Evolutionary conservation across 2,888 invertebrate genomes (phyloP).

Genomic region (Acholoe squamosa): DNA sequence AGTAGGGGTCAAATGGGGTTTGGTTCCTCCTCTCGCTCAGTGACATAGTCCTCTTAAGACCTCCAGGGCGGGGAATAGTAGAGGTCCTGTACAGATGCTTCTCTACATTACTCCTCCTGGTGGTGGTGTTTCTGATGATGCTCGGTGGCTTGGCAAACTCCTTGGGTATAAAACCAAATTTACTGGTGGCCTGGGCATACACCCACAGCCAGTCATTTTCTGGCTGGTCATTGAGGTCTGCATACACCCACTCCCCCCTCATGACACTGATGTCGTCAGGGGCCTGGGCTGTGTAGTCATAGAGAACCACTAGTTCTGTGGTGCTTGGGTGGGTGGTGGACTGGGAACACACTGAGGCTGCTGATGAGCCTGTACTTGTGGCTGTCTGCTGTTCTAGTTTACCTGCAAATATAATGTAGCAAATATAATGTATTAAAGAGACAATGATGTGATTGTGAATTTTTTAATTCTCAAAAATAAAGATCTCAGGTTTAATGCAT

Average conservation of each 20-base stretch:
- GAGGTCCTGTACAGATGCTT: not conserved
- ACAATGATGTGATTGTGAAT: too few relatives aligned
- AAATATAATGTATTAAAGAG: too few relatives aligned
- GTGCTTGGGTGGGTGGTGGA: not conserved
- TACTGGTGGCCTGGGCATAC: constrained; percentile 90
- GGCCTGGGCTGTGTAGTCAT: constrained; percentile 97
- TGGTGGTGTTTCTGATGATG: constrained; percentile 40
- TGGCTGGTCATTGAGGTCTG: constrained; percentile 90
- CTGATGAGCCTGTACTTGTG: constrained; percentile 42
- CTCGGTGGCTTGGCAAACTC: constrained; percentile 79
- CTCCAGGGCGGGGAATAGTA: not conserved
- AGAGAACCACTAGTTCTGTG: constrained; percentile 59
- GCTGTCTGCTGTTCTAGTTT: constrained; percentile 43
- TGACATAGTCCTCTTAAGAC: constrained; percentile 28
- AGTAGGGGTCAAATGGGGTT: constrained; percentile 36
- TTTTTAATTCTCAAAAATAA: too few relatives aligned
- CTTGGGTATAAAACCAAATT: constrained; percentile 97
- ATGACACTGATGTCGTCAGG: constrained; percentile 95
- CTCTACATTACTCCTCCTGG: constrained; percentile 42
- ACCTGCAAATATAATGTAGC: not conserved
- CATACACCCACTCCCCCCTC: constrained; percentile 97
- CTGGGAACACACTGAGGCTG: not conserved
- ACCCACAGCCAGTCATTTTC: constrained; percentile 97
- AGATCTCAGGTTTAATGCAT: too few relatives aligned
- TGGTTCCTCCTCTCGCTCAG: constrained; percentile 22